Percentiles rank a stretch among this genome's conserved stretches.
Conservation (phyloP, 1,140 invertebrate species). For the Zaprionus nigranus region DNA sequence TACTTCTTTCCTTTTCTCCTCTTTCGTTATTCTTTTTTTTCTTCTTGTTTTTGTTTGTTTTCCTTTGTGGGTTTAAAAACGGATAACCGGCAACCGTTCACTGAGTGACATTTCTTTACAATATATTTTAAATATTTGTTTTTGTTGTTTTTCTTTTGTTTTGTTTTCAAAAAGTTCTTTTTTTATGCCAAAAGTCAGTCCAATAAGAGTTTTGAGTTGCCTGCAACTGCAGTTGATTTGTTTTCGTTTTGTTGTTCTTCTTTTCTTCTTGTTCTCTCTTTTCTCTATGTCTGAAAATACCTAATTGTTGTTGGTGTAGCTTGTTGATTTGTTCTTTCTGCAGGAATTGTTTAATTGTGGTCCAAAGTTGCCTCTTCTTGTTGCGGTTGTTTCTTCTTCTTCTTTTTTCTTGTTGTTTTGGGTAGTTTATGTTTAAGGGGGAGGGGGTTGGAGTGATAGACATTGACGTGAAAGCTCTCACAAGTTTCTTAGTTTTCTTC, state of each 20-base stretch:
- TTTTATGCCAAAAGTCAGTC: slow-evolving; percentile 81
- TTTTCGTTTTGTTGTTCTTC: slow-evolving; percentile 52
- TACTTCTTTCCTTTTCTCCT: slow-evolving; percentile 14
- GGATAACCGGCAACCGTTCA: slow-evolving; percentile 69
- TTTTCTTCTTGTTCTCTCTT: slow-evolving; percentile 45
- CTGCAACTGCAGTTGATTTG: slow-evolving; percentile 83
- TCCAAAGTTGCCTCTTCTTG: slow-evolving; percentile 75
- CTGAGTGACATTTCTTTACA: slow-evolving; percentile 72
- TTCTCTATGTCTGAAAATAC: slow-evolving; percentile 67
- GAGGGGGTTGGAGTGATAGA: background rate
- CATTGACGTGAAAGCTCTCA: slow-evolving; percentile 26
- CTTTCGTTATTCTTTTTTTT: slow-evolving; percentile 13
- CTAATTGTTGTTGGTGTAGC: slow-evolving; percentile 71
- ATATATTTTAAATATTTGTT: slow-evolving; percentile 78
- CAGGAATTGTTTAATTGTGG: slow-evolving; percentile 69
- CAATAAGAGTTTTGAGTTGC: slow-evolving; percentile 83
- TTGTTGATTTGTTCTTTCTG: slow-evolving; percentile 61
- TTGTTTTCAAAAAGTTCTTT: slow-evolving; percentile 76
- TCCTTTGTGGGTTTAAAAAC: slow-evolving; percentile 39
- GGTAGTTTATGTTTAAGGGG: background rate
- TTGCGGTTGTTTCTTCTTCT: slow-evolving; percentile 42
- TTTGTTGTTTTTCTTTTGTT: slow-evolving; percentile 49
- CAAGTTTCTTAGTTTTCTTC: slow-evolving; percentile 29
- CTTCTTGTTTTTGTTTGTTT: too few species aligned
- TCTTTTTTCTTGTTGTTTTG: slow-evolving; percentile 34